phyloP scores from a whole-genome alignment of 2,113 vertebrate genomes.

The Mus spicilegus region DNA sequence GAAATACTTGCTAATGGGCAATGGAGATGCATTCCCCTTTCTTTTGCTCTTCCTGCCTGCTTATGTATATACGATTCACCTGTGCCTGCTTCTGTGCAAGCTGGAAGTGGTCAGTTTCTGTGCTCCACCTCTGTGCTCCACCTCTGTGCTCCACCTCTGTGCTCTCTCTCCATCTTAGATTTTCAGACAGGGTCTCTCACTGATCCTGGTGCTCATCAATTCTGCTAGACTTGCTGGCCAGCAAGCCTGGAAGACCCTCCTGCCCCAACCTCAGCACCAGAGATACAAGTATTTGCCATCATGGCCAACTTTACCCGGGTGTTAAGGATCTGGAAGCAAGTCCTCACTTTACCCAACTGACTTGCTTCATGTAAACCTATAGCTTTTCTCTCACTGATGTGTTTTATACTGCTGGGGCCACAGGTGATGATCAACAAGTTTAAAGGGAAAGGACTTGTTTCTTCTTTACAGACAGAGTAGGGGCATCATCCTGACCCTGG shows the following conservation, averaged over 20 bases:
- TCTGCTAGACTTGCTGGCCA: neutral
- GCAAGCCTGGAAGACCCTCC: neutral
- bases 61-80: no score
- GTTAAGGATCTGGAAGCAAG: neutral
- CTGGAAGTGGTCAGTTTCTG: no score
- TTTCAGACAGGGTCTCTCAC: neutral
- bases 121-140: neutral
- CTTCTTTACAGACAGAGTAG: neutral
- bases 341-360: neutral
- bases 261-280: neutral
- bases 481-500: neutral
- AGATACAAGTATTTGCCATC: neutral
- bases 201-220: neutral
- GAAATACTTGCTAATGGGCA: neutral
- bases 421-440: neutral
- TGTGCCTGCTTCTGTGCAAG: neutral
- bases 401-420: neutral
- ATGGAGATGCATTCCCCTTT: no score
- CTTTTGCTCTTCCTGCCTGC: neutral
- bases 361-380: neutral
- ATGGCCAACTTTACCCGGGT: neutral
- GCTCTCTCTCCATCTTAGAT: neutral
- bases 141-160: neutral
- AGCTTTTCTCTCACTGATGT: neutral
- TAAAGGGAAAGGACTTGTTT: neutral